phyloP scores from a whole-genome alignment of 2,888 invertebrate species.

The Agrochola litura region DNA sequence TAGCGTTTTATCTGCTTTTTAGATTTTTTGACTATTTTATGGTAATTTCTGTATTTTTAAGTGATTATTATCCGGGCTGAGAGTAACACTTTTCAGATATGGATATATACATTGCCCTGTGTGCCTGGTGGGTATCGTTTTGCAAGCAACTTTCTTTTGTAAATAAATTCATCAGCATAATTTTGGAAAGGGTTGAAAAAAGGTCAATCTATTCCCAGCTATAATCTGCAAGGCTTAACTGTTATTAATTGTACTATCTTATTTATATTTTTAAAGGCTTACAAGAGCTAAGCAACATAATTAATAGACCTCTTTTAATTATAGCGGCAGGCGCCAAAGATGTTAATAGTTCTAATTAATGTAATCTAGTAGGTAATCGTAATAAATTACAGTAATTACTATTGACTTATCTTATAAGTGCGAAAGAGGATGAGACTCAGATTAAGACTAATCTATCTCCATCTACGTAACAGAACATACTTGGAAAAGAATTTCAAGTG shows the following conservation, averaged over 20 bases:
- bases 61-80: too few species aligned
- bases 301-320: slow-evolving; percentile 42
- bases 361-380: slow-evolving; percentile 48
- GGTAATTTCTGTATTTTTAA: not conserved
- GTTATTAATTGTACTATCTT: not conserved
- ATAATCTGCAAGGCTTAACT: not conserved
- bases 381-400: slow-evolving; percentile 56
- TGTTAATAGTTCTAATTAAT: slow-evolving; percentile 54
- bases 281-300: slow-evolving; percentile 8
- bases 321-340: slow-evolving; percentile 49
- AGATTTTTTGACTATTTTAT: too few species aligned
- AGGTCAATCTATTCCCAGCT: not conserved
- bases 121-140: too few species aligned
- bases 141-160: not conserved
- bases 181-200: not conserved
- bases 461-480: slow-evolving; percentile 7
- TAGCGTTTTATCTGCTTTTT: not conserved
- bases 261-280: slow-evolving; percentile 2
- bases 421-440: slow-evolving; percentile 43
- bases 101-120: too few species aligned
- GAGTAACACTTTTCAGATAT: not conserved
- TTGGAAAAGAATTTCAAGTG: slow-evolving; percentile 15
- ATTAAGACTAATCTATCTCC: slow-evolving; percentile 38
- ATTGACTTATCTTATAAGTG: slow-evolving; percentile 44
- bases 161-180: not conserved